Percentiles rank a stretch among this genome's conserved stretches.
Evolutionary conservation across 2,113 vertebrate genomes (phyloP).

Genomic region (Megaceryle maxima): DNA sequence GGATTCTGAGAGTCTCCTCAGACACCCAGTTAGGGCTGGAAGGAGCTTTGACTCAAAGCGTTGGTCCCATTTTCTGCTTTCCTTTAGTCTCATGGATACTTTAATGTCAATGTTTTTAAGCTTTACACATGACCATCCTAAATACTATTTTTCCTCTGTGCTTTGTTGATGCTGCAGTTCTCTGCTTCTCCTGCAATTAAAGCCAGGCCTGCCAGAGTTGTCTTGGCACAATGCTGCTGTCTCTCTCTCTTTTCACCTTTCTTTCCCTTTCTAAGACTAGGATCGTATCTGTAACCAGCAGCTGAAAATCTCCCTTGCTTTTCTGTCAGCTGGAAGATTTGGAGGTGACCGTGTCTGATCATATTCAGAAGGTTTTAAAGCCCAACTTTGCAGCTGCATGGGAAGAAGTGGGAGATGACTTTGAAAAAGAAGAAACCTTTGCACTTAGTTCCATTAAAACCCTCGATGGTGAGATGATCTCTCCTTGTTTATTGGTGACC

Average conservation of each 20-base stretch:
- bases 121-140: neutral
- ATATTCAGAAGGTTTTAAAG: conserved; percentile 94
- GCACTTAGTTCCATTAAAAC: conserved; percentile 92
- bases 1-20: neutral
- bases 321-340: conserved; percentile 88
- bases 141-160: neutral
- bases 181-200: neutral
- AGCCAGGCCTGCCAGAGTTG: neutral
- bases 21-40: neutral
- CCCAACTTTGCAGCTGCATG: conserved; percentile 95
- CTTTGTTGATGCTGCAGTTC: neutral
- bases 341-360: conserved; percentile 92
- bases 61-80: neutral
- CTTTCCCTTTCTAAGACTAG: neutral
- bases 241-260: neutral
- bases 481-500: neutral
- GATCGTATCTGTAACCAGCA: neutral
- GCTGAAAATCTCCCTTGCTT: neutral
- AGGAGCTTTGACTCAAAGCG: neutral
- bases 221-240: neutral
- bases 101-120: neutral
- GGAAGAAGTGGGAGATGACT: conserved; percentile 95
- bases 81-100: neutral
- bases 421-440: conserved; percentile 98
- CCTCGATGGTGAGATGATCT: conserved; percentile 83